Conservation (phyloP, 2,888 invertebrate genomes). For the Oscheius onirici region DNA sequence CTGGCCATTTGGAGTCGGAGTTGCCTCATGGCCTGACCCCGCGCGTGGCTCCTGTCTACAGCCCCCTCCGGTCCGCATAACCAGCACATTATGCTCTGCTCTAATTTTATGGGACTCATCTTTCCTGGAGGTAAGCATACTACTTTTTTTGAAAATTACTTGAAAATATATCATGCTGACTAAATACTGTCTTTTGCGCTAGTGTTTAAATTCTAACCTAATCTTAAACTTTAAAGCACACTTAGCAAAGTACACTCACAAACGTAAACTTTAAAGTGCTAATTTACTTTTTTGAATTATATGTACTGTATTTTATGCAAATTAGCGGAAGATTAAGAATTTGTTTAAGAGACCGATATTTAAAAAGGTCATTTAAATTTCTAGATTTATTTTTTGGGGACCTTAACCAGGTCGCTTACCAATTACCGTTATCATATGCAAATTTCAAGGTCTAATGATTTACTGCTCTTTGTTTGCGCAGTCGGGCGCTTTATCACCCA, state of each 20-base stretch:
- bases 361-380: background rate
- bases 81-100: conserved; percentile 28
- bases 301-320: background rate
- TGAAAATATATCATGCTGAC: background rate
- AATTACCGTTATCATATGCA: background rate
- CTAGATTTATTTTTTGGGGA: background rate
- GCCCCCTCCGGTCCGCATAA: too few relatives aligned
- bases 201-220: background rate
- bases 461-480: conserved; percentile 8
- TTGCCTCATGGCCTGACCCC: conserved; percentile 32
- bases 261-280: too few relatives aligned
- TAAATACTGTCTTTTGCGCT: background rate
- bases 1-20: conserved; percentile 29
- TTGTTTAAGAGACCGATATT: too few relatives aligned
- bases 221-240: background rate
- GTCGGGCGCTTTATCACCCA: conserved; percentile 4
- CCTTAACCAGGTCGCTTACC: too few relatives aligned
- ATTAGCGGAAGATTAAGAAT: background rate
- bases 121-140: conserved; percentile 31
- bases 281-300: too few relatives aligned
- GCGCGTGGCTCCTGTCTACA: conserved; percentile 22
- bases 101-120: conserved; percentile 20
- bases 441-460: conserved; percentile 9
- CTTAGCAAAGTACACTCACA: too few relatives aligned
- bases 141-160: too few relatives aligned